A percentile compares a stretch with the other conserved stretches of the same genome.
phyloP scores from a whole-genome alignment of 2,888 invertebrate genomes.

The Ennomos erosarius region DNA sequence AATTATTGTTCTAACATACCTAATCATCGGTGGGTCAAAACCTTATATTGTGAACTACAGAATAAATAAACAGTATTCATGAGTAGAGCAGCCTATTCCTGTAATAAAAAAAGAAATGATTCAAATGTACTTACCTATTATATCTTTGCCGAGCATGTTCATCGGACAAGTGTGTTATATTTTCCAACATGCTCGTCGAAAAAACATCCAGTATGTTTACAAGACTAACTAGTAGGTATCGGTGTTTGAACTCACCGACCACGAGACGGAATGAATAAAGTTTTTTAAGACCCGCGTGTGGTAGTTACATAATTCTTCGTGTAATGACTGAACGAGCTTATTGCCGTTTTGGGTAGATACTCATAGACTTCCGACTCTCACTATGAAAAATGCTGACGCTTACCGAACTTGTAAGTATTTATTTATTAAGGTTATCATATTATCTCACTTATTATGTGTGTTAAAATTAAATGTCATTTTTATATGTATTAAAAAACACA shows the following conservation, averaged over 20 bases:
- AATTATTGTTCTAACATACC: too few relatives aligned
- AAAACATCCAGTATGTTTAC: slow-evolving; percentile 32
- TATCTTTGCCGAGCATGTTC: slow-evolving; percentile 23
- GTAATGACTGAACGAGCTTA: slow-evolving; percentile 33
- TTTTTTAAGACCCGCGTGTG: slow-evolving; percentile 37
- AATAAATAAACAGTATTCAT: too few relatives aligned
- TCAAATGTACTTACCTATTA: too few relatives aligned
- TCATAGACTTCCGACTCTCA: slow-evolving; percentile 39
- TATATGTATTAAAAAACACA: too few relatives aligned
- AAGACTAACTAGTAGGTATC: slow-evolving; percentile 31
- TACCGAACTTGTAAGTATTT: too few relatives aligned
- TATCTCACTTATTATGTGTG: too few relatives aligned
- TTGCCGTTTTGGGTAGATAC: slow-evolving; percentile 17
- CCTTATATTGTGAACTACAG: too few relatives aligned
- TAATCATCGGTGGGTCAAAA: too few relatives aligned
- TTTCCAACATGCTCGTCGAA: slow-evolving; percentile 33
- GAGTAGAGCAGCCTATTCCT: too few relatives aligned
- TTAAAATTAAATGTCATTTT: too few relatives aligned
- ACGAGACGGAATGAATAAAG: slow-evolving; percentile 44
- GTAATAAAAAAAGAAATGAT: too few relatives aligned
- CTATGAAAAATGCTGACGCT: slow-evolving; percentile 1
- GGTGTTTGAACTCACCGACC: slow-evolving; percentile 47
- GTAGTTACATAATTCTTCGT: slow-evolving; percentile 32
- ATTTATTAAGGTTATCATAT: too few relatives aligned
- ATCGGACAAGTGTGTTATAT: slow-evolving; percentile 11